Conservation (phyloP, 2,888 invertebrate species). For the Aporophyla lueneburgensis region DNA sequence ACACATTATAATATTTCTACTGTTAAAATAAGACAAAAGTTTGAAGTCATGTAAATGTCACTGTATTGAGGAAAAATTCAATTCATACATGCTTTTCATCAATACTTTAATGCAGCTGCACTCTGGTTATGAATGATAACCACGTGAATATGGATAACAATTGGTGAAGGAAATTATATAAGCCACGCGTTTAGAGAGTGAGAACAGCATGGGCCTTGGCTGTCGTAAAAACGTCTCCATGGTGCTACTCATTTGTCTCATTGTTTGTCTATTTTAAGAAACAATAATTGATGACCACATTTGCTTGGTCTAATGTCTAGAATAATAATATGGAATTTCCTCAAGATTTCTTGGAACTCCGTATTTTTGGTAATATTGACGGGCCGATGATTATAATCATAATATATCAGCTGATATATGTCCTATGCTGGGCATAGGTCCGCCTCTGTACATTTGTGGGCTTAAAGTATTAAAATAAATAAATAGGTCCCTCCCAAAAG, state of each 20-base stretch:
- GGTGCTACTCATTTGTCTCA: not conserved
- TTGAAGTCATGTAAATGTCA: not conserved
- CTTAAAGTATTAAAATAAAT: too few species aligned
- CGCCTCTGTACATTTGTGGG: too few species aligned
- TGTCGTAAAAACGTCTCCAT: not conserved
- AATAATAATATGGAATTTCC: too few species aligned
- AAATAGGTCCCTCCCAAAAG: too few species aligned
- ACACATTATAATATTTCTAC: constrained; percentile 12
- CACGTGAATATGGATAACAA: not conserved
- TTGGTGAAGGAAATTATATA: not conserved
- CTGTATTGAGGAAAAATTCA: not conserved
- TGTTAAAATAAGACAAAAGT: not conserved
- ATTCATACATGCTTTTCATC: constrained; percentile 1
- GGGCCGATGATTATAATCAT: not conserved
- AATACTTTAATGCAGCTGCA: not conserved
- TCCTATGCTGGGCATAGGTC: not conserved
- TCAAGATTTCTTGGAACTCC: too few species aligned
- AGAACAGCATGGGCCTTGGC: not conserved
- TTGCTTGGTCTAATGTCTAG: not conserved
- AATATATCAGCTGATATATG: not conserved
- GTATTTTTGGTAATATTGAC: not conserved
- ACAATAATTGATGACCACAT: not conserved
- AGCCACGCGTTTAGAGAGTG: not conserved
- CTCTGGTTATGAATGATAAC: not conserved
- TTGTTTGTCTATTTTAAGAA: too few species aligned